Base-by-base conservation (phyloP, 2,113 vertebrate species). In the Pterocles gutturalis region DNA sequence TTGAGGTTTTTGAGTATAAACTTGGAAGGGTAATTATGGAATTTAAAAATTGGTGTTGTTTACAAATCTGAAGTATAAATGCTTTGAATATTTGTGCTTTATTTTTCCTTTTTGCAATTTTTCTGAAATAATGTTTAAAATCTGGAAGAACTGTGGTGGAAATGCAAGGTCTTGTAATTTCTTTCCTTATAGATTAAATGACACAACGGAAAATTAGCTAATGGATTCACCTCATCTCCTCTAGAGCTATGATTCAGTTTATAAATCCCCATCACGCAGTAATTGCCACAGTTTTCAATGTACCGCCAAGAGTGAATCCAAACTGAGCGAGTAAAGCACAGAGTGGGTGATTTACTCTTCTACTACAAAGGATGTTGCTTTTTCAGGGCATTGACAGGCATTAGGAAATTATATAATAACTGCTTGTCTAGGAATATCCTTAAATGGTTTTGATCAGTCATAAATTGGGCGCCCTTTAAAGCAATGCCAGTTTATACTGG, bases 251-350 rank as follows among this genome's bases (percentile, higher is more conserved):
- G 71, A 53, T 87, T 95, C 70, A 73, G 43, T 19, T 69, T 86
- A 81, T 55, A 93, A 66, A 87, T 89, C 45, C n/a, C 25, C 24
- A 72, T 65, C 81, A 77, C 15, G 22, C 77, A 94, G 73, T 94
- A 83, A 76, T 25, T 91, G 70, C 22, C 43, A 18, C 67, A 73
- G 43, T 87, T 79, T 84, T 93, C 79, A 61, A 7, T 54, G n/a
- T 61, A 38, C 53, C 57, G 54, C 58, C 29, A 67, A 38, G n/a
- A 78, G 38, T 64, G 64, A 93, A 87, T 67, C 34, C 51, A 81
- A 91, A 82, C 33, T 36, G 48, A 92, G 33, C 26, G 91, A 55
- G 54, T 51, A 6, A 16, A 71, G 38, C 33, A 41, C 43, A 55
- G 26, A 38, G 14, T 0, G 18, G 7, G 7, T 61, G 53, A 89